Percentiles rank a stretch among this genome's conserved stretches.
phyloP scores from a whole-genome alignment of 2,797 vertebrate genomes.

The Momotus momota region DNA sequence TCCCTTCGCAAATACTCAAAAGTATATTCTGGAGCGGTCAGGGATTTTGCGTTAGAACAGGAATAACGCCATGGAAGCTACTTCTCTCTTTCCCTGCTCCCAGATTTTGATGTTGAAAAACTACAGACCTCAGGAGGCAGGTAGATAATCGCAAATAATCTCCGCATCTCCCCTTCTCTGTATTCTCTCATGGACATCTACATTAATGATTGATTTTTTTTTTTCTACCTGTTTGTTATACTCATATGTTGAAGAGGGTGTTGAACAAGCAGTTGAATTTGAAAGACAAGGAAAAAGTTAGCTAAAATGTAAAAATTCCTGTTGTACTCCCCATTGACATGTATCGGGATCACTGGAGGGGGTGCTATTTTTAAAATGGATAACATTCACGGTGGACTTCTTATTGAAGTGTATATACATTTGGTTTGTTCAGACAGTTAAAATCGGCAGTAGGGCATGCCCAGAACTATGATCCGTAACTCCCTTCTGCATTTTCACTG shows the following conservation, averaged over 20 bases:
- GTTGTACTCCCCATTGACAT: not conserved
- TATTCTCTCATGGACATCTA: not conserved
- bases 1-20: not conserved
- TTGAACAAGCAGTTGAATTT: not conserved
- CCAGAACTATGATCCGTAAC: not conserved
- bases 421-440: not conserved
- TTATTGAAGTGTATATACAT: accelerated
- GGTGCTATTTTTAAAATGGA: not conserved
- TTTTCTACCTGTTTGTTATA: not conserved
- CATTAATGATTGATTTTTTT: not conserved
- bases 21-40: not conserved
- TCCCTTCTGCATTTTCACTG: not conserved
- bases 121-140: not conserved
- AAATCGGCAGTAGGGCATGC: not conserved
- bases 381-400: not conserved
- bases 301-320: not conserved
- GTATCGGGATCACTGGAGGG: not conserved
- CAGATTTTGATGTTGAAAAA: not conserved
- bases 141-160: not conserved
- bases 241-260: not conserved
- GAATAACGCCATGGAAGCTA: not conserved
- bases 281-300: not conserved
- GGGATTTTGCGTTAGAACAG: not conserved
- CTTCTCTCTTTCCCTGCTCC: accelerated
- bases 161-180: not conserved